Percentiles rank a stretch among this genome's conserved stretches.
Conservation (phyloP, 2,113 vertebrate species). For the Zosterops hypoxanthus region DNA sequence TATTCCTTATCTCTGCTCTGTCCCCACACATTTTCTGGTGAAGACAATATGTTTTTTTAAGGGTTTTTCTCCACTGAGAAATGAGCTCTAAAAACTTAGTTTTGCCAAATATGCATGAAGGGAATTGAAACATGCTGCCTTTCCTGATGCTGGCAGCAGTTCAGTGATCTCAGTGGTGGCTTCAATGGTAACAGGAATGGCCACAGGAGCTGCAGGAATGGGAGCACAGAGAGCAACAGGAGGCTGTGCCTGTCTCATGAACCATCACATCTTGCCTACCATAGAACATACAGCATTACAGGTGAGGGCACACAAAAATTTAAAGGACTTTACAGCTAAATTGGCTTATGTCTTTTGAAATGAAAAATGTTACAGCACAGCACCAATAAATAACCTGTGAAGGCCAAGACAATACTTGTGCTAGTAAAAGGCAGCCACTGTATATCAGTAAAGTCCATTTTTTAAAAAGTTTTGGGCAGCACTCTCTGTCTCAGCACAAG, state of each 20-base stretch:
- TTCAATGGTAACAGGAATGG: background rate
- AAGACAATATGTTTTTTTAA: background rate
- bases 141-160: background rate
- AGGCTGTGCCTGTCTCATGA: background rate
- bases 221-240: background rate
- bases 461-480: background rate
- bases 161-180: background rate
- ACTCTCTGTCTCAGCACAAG: background rate
- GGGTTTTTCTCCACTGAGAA: background rate
- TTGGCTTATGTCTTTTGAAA: background rate
- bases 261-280: fast-evolving
- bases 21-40: background rate
- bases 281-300: background rate
- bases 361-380: background rate
- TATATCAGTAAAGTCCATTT: background rate
- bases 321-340: background rate
- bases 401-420: background rate
- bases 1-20: background rate
- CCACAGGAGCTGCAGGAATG: background rate
- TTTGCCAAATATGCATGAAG: background rate
- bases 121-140: background rate
- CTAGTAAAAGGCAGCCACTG: background rate
- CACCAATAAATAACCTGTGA: background rate
- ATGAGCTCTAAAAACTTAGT: background rate
- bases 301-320: background rate